Base-by-base conservation (phyloP, 30 jellyfish, hydroid and myxozoan species). In the Hydra vulgaris region DNA sequence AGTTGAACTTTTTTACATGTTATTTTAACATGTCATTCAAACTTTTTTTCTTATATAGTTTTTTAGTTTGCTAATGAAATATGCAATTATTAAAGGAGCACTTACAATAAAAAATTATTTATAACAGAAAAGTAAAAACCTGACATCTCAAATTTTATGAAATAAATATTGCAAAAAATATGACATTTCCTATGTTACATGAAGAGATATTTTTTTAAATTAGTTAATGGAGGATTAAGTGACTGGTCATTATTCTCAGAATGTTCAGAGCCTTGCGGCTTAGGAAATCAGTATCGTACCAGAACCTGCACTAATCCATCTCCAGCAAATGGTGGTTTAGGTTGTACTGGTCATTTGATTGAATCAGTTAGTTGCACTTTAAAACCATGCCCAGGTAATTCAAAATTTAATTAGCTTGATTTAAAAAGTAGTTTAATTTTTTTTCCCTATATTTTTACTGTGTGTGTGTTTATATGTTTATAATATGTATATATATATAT, bases 161-260 rank as follows among this genome's bases (percentile, higher is more conserved):
- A n/a, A n/a, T n/a, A n/a, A n/a, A n/a, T n/a, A n/a, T n/a, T 40
- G 61, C 84, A 77, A 77, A 25, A n/a, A 18, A 55, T 40, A 0
- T 26, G 0, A 19, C 74, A 27, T 0, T 12, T 0, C 16, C 27
- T 7, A 78, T 19, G 3, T 1, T 7, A 7, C 61, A 3, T 53
- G 24, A 23, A n/a, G 7, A 40, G 8, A 1, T 54, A 18, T 17
- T 23, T 54, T 7, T 0, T 61, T 74, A 78, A 26, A 79, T 7
- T 67, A 89, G 96, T 83, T 23, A 89, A 89, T 81, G 96, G 95
- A 21, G 88, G 85, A 18, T 53, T 56, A 21, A n/a, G 76, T 52
- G 16, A 21, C 0, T 85, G 94, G 94, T 18, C 77, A 0, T 4
- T 23, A 53, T 85, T 26, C 67, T 24, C 66, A 1, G 66, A 66